Conservation (phyloP, 2,113 vertebrate genomes). For the Ornithorhynchus anatinus region DNA sequence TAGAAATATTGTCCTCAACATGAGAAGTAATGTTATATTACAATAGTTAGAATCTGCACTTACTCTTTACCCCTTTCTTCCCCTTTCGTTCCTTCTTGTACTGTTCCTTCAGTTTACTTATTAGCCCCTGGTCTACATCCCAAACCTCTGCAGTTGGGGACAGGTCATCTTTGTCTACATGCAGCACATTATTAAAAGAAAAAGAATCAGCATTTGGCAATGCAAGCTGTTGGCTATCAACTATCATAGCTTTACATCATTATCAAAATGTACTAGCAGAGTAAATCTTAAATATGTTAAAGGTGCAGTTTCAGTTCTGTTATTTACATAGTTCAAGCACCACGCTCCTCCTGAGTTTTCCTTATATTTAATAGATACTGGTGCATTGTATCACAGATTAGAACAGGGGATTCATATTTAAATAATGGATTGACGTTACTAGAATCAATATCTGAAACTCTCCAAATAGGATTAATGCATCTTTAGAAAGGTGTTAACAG, state of each 20-base stretch:
- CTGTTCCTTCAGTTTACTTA: slow-evolving; percentile 87
- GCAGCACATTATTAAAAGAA: slow-evolving; percentile 84
- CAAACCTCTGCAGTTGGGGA: slow-evolving; percentile 85
- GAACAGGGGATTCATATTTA: slow-evolving; percentile 26
- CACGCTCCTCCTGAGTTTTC: slow-evolving; percentile 47
- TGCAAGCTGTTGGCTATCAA: slow-evolving; percentile 72
- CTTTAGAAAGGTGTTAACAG: slow-evolving; percentile 74
- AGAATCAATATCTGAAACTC: slow-evolving; percentile 42
- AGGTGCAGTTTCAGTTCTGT: slow-evolving; percentile 73
- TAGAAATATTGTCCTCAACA: slow-evolving; percentile 49
- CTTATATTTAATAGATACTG: slow-evolving; percentile 49
- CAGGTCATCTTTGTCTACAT: slow-evolving; percentile 88
- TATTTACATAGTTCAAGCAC: slow-evolving; percentile 52
- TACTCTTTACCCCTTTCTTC: slow-evolving; percentile 86
- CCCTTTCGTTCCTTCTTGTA: slow-evolving; percentile 87
- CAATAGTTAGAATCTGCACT: slow-evolving; percentile 80
- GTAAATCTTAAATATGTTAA: slow-evolving; percentile 67
- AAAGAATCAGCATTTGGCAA: slow-evolving; percentile 79
- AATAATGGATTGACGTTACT: slow-evolving; percentile 36
- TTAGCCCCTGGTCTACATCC: slow-evolving; percentile 86
- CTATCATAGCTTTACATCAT: slow-evolving; percentile 67
- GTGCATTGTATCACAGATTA: slow-evolving; percentile 50
- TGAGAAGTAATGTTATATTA: slow-evolving; percentile 54
- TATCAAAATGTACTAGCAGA: slow-evolving; percentile 59
- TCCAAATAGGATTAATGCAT: slow-evolving; percentile 68